Percentiles rank a stretch among this genome's conserved stretches.
Evolutionary conservation across 1,140 invertebrate genomes (phyloP).

Genomic region (Watersipora subatra): DNA sequence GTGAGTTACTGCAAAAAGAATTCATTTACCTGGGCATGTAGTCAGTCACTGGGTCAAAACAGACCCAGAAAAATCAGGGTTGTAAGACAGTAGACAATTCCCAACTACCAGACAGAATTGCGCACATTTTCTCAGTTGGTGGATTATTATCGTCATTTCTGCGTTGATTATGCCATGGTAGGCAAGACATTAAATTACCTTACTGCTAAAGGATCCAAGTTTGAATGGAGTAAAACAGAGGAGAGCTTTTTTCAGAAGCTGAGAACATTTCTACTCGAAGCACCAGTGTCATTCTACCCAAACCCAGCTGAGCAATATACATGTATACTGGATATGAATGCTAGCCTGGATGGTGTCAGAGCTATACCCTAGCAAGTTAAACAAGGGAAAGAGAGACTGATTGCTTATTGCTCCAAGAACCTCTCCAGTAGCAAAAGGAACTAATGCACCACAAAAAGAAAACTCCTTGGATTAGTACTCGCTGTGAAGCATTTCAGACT

Average conservation of each 20-base stretch:
- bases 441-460: conserved; percentile 8
- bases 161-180: conserved; percentile 11
- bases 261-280: not conserved
- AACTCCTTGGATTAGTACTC: conserved; percentile 4
- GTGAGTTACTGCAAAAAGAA: conserved; percentile 10
- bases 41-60: conserved; percentile 8
- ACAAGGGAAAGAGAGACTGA: conserved; percentile 11
- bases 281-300: conserved; percentile 15
- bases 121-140: conserved; percentile 11
- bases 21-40: conserved; percentile 11
- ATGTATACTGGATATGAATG: conserved; percentile 23
- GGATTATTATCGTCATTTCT: conserved; percentile 10
- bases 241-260: conserved; percentile 2
- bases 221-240: conserved; percentile 2
- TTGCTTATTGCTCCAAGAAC: conserved; percentile 9
- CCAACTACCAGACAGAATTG: conserved; percentile 9
- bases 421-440: not conserved
- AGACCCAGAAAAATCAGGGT: conserved; percentile 11
- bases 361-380: conserved; percentile 21
- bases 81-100: conserved; percentile 10
- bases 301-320: conserved; percentile 12
- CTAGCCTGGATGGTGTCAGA: conserved; percentile 15
- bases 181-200: conserved; percentile 9
- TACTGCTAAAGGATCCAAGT: conserved; percentile 5
- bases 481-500: conserved; percentile 9